These are phyloP conservation scores for Leptopterna dolabrata DNA, from an alignment of 2,888 invertebrate genomes.

Conservation along the genomic window DNA sequence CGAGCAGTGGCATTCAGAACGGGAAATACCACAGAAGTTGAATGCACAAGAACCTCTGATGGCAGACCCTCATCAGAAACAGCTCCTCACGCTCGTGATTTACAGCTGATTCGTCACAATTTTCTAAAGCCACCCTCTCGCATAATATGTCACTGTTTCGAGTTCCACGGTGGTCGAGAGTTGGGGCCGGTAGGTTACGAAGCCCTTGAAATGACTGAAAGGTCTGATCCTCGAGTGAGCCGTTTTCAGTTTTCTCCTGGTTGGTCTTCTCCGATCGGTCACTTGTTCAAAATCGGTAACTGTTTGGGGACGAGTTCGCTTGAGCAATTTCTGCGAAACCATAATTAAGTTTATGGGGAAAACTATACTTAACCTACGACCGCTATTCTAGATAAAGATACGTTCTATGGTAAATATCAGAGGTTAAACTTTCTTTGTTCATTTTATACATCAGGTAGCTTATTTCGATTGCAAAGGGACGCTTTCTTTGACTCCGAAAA, in stretches of 20 bases:
- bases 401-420: too few relatives aligned
- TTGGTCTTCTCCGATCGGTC: neutral
- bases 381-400: too few relatives aligned
- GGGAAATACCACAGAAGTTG: neutral
- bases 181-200: neutral
- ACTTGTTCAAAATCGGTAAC: neutral
- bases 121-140: constrained; percentile 18
- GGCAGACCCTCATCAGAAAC: constrained; percentile 41
- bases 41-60: constrained; percentile 38
- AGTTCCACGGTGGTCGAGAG: neutral
- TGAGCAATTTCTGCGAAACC: neutral
- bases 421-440: too few relatives aligned
- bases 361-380: too few relatives aligned
- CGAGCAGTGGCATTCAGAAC: neutral
- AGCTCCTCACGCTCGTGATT: constrained; percentile 54
- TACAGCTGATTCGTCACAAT: constrained; percentile 56
- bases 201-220: neutral
- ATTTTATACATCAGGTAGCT: neutral
- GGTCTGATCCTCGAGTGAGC: neutral
- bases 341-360: neutral
- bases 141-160: neutral
- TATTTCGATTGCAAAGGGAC: neutral
- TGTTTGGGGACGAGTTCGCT: neutral
- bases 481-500: neutral
- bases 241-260: neutral